These are phyloP conservation scores for Coregonus clupeaformis DNA, from an alignment of 2,113 vertebrate genomes.

Conservation along the genomic window DNA sequence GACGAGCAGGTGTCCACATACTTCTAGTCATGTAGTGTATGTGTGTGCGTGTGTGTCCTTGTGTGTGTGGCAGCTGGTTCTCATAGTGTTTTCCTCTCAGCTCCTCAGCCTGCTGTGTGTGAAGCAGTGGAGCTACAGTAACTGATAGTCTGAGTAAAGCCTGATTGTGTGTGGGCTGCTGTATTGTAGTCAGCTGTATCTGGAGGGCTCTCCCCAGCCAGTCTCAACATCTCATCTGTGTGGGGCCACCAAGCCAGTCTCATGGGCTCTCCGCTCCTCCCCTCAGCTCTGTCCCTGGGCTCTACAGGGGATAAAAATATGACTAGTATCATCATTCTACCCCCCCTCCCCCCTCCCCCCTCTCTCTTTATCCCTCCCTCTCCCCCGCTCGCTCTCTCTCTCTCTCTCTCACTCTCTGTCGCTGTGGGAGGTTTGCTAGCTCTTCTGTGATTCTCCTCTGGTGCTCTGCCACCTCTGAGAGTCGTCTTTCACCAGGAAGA, in stretches of 20 bases:
- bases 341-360: too few relatives aligned
- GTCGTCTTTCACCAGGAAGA: neutral
- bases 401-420: conserved; percentile 32
- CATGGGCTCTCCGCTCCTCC: neutral
- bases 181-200: conserved; percentile 27
- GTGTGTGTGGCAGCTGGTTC: too few relatives aligned
- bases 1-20: too few relatives aligned
- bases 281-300: too few relatives aligned
- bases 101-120: conserved; percentile 28
- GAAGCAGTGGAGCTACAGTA: conserved; percentile 43
- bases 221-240: too few relatives aligned
- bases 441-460: too few relatives aligned
- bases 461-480: too few relatives aligned
- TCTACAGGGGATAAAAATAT: too few relatives aligned
- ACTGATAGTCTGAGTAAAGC: conserved; percentile 49
- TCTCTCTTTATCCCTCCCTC: neutral
- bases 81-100: conserved; percentile 16
- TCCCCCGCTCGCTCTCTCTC: neutral
- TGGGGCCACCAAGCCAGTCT: neutral
- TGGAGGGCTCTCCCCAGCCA: conserved; percentile 18
- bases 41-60: too few relatives aligned
- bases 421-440: neutral
- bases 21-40: too few relatives aligned
- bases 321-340: too few relatives aligned
- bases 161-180: conserved; percentile 42